A percentile compares a stretch with the other conserved stretches of the same genome.
Conservation (phyloP, 2,888 invertebrate species). For the Epistrophella euchroma region DNA sequence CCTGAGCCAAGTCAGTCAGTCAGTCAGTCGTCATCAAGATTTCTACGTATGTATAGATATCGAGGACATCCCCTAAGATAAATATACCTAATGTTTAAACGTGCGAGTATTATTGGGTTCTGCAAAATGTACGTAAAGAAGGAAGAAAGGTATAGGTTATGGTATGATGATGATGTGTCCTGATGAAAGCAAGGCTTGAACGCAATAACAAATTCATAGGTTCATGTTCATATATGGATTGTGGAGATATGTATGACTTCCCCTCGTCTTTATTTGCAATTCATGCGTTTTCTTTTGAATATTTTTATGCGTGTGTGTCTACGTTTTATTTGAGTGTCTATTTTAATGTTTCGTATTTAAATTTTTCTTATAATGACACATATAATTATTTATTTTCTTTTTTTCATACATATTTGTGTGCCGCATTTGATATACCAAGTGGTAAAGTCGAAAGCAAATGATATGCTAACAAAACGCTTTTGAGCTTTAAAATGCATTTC, state of each 20-base stretch:
- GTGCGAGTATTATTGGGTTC: not conserved
- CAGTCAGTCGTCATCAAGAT: not conserved
- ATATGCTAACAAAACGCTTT: constrained; percentile 35
- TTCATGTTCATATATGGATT: not conserved
- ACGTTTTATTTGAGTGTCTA: not conserved
- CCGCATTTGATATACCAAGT: not conserved
- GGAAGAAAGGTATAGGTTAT: no score
- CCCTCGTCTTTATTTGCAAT: constrained; percentile 34
- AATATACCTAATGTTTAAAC: not conserved
- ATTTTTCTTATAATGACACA: constrained; percentile 49
- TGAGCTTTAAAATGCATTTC: constrained; percentile 27
- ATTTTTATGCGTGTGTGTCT: not conserved
- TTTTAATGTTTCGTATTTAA: not conserved
- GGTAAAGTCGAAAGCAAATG: constrained; percentile 22
- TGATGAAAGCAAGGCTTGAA: constrained; percentile 33
- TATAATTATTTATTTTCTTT: constrained; percentile 42
- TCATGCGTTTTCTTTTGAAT: constrained; percentile 38
- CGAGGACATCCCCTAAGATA: constrained; percentile 18
- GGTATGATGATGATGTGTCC: not conserved
- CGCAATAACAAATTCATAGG: constrained; percentile 50
- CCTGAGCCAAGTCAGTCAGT: constrained; percentile 3
- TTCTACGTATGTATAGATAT: not conserved
- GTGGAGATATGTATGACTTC: not conserved
- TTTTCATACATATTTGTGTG: constrained; percentile 38
- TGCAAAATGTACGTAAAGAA: not conserved